Base-by-base conservation (phyloP, 2,797 vertebrate species). In the Pipistrellus kuhlii region DNA sequence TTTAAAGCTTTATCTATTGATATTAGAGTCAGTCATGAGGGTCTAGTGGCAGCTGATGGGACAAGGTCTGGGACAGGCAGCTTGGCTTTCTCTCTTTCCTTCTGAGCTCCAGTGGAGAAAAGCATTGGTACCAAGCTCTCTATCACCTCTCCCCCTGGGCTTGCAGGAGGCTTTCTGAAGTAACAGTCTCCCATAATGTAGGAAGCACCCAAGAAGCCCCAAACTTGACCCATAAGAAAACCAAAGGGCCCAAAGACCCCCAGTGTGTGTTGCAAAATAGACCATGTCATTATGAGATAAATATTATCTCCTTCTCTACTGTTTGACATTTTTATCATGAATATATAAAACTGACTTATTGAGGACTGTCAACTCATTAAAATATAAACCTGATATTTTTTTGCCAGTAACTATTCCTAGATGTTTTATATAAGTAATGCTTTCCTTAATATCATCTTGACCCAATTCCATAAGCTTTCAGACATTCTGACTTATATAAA, bases 401-500 rank as follows among this genome's bases (percentile, higher is more conserved):
- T 68, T 20, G 35, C 62, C n/a, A 64, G 48, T 53, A 75, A 72
- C 32, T 83, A 71, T 72, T 35, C 53, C 81, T 93, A 81, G 32
- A 66, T 81, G 30, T 84, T 44, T 87, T 91, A 76, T 38, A 35
- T 76, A 94, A 96, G 64, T 41, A 90, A 80, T 55, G 2, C 12
- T 73, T 90, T 80, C 44, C 80, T 87, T 80, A 64, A 75, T 48
- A 80, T 59, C 92, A 89, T 94, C 53, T 88, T 95, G 59, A 93
- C 53, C 48, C 35, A 81, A 64, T 85, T 84, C 55, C 14, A 0
- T 87, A 96, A 93, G 30, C 69, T 86, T 93, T 85, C 55, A 87
- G 72, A 89, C 32, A 72, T 30, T 59, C 53, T 81, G 55, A 86
- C 48, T 94, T 91, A 69, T 0, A 86, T 25, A 77, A 89, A 91